Base-by-base conservation (phyloP, 2,113 vertebrate species). In the Capra hircus region DNA sequence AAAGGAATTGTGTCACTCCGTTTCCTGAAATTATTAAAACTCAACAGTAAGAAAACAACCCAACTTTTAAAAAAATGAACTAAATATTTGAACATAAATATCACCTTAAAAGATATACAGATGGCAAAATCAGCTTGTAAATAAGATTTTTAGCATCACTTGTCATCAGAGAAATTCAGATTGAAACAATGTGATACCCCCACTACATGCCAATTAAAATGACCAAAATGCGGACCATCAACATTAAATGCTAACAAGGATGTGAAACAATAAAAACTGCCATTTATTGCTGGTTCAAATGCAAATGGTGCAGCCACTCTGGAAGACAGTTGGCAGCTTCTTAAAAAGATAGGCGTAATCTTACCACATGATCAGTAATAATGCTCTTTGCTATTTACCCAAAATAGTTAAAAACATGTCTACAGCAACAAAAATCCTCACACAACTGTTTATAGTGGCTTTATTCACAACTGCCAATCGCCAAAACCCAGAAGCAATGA, bases 251-350 rank as follows among this genome's bases (percentile, higher is more conserved):
- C 36, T 19, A 17, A 14, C 13, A 6, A 23, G 6, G 36, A 6
- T 5, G 7, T 16, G n/a, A 36, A 23, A 11, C 45, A 17, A 27
- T 5, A 30, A 3, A 45, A 43, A 12, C 3, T 17, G 15, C 14
- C n/a, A 1, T 6, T 5, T 4, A 19, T 40, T n/a, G 23, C 30
- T 19, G 21, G 15, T 23, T 9, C 67, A 28, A 30, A 2, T 0
- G 2, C 23, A 12, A 7, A 2, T 3, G 15, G 45, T 0, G 1
- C 5, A 0, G 43, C 3, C 15, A 14, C 59, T 6, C 2, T 15
- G 85, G 48, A 30, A 36, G 36, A 53, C 3, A 14, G 15, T 5
- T 1, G 43, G 5, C 40, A 17, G n/a, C 25, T 64, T 71, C 50
- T 50, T 10, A 62, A 6, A 7, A 17, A 62, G 15, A 23, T 11